phyloP scores from a whole-genome alignment of 2,797 vertebrate species.

The Oophaga sylvatica region DNA sequence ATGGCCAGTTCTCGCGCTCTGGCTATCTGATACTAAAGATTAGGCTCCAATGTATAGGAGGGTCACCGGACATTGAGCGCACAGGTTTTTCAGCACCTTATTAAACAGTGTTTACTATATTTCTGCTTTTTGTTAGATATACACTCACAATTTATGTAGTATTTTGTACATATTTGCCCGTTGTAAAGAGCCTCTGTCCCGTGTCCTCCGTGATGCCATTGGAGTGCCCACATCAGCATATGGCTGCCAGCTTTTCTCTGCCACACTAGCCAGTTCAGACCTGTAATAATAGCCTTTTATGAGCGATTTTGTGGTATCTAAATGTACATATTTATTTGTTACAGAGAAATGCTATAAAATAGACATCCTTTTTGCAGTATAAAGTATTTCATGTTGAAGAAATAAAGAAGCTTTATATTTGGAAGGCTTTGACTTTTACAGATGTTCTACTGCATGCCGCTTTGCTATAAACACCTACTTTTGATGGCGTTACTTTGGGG shows the following conservation, averaged over 20 bases:
- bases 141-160: slow-evolving; percentile 72
- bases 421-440: slow-evolving; percentile 76
- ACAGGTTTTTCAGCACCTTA: slow-evolving; percentile 85
- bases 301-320: slow-evolving; percentile 74
- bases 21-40: background rate
- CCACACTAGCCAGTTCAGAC: slow-evolving; percentile 71
- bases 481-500: slow-evolving; percentile 76
- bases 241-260: slow-evolving; percentile 45
- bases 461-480: slow-evolving; percentile 77
- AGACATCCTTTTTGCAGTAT: slow-evolving; percentile 73
- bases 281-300: slow-evolving; percentile 74
- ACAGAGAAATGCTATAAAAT: slow-evolving; percentile 70
- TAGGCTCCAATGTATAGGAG: background rate
- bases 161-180: slow-evolving; percentile 85
- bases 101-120: slow-evolving; percentile 73
- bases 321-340: slow-evolving; percentile 74
- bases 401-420: slow-evolving; percentile 74
- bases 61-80: slow-evolving; percentile 41
- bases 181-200: slow-evolving; percentile 81
- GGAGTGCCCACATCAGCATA: slow-evolving; percentile 2
- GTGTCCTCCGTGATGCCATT: background rate
- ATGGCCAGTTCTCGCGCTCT: background rate
- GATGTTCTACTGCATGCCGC: slow-evolving; percentile 76
- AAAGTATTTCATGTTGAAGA: slow-evolving; percentile 72
- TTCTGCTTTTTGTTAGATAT: slow-evolving; percentile 69